These are phyloP conservation scores for Dromococcyx pavoninus DNA, from an alignment of 2,797 vertebrate species.

Conservation along the genomic window DNA sequence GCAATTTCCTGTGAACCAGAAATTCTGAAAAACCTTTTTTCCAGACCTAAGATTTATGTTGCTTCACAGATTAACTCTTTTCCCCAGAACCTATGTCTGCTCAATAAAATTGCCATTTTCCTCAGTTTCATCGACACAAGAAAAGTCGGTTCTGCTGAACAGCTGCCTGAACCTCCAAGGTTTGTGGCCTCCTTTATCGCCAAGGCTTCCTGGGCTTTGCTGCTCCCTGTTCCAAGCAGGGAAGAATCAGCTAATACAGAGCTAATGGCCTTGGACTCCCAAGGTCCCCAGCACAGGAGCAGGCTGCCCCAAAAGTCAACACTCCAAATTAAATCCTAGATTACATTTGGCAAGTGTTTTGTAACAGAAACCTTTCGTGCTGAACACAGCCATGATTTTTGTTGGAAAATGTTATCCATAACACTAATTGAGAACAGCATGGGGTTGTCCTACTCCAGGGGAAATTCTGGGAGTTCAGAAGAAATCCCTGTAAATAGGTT, in stretches of 20 bases:
- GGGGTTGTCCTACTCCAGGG: conserved; percentile 39
- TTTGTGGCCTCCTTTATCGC: neutral
- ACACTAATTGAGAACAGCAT: conserved; percentile 17
- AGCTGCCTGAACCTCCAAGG: neutral
- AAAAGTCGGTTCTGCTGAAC: neutral
- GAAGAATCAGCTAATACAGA: neutral
- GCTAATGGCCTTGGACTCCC: neutral
- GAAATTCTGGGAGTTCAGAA: conserved; percentile 49
- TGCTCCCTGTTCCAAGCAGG: neutral
- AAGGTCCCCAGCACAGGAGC: neutral
- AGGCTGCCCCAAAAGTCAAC: neutral
- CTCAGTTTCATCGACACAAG: neutral
- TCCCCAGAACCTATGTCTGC: neutral
- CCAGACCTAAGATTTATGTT: neutral
- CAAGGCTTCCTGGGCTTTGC: neutral
- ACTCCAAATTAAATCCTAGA: neutral
- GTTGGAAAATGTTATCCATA: conserved; percentile 32
- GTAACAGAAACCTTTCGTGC: neutral
- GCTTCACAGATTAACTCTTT: neutral
- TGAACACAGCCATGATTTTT: neutral
- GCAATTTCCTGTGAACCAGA: neutral
- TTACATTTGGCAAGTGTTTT: neutral
- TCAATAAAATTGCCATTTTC: neutral
- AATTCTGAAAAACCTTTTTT: neutral
- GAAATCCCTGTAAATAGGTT: conserved; percentile 51